Conservation (phyloP, 2,113 vertebrate genomes). For the Oreochromis tanganicae region DNA sequence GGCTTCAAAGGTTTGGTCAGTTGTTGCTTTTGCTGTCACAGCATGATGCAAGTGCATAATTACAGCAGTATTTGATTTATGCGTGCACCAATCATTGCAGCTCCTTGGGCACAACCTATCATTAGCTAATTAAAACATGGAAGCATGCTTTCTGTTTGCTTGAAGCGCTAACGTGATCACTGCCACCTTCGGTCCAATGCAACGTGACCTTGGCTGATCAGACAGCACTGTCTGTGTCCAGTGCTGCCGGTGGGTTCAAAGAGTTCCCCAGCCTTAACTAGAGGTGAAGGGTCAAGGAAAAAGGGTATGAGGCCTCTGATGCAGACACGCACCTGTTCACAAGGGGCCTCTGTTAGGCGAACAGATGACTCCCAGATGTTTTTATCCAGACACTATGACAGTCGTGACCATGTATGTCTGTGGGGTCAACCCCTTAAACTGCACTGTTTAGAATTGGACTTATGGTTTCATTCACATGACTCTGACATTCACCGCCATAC, state of each 20-base stretch:
- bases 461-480: not conserved
- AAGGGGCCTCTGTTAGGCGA: conserved; percentile 17
- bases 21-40: conserved; percentile 8
- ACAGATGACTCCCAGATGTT: conserved; percentile 61
- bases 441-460: not conserved
- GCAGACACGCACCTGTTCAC: conserved; percentile 62
- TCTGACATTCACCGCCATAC: conserved; percentile 6
- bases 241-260: conserved; percentile 19
- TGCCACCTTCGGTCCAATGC: not conserved
- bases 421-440: not conserved
- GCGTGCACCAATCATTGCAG: not conserved
- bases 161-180: not conserved
- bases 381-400: conserved; percentile 1
- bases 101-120: not conserved
- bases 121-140: not conserved
- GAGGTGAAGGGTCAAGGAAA: conserved; percentile 22
- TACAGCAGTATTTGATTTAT: not conserved
- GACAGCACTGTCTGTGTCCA: not conserved
- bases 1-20: conserved; percentile 2
- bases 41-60: not conserved
- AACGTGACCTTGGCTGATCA: conserved; percentile 14
- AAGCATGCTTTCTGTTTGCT: not conserved
- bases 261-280: conserved; percentile 4
- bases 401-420: not conserved
- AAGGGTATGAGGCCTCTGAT: conserved; percentile 9